Evolutionary conservation across 2,888 invertebrate species (phyloP), one percentile per base, ranked within the genome.

Genomic region (Hydropsyche betteni): DNA sequence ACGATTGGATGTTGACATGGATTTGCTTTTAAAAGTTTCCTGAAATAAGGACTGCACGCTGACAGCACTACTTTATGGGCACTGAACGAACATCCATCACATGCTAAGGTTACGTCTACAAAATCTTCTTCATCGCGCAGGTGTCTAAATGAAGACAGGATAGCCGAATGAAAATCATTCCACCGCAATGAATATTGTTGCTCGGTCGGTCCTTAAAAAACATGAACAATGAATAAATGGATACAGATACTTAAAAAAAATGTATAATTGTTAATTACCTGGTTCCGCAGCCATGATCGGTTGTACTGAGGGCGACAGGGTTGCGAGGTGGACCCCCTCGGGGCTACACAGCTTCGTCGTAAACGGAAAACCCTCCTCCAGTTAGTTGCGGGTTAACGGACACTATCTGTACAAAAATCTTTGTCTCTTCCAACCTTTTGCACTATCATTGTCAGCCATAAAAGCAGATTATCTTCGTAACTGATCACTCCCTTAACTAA

Each of bases 151-250:
- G 95, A 95, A 80, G 93, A 94, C 82, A 96, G 90, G 86, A 96
- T 95, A 83, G 94, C 95, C 80, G 94, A 92, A 86, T 96, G 95
- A 88, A 95, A 96, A 87, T 96, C 96, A 86, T 96, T 96, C 96
- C 96, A 96, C 83, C 95, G 92, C 86, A 96, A 90, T 85, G 95
- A 94, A 87, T 96, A 96, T 86, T 95, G 95, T 88, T 95, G 95
- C 88, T 92, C 92, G 81, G 91, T 84, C 81, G 84, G 86, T 69
- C 80, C 80, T 79, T 53, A 36, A 64, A 36, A 44, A 44, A 24
- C 24, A 24, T 2, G 44, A 44, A 44, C 10, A 44, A 44, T 44
- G 1, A 44, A 44, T 6, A 44, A 44, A 44, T 4, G 6, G 2
- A 44, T 44, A 44, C 44, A 44, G 24, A 24, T 24, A 24, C 24